Base-by-base conservation (phyloP, 2,888 invertebrate species). In the Diplolepis rosae region DNA sequence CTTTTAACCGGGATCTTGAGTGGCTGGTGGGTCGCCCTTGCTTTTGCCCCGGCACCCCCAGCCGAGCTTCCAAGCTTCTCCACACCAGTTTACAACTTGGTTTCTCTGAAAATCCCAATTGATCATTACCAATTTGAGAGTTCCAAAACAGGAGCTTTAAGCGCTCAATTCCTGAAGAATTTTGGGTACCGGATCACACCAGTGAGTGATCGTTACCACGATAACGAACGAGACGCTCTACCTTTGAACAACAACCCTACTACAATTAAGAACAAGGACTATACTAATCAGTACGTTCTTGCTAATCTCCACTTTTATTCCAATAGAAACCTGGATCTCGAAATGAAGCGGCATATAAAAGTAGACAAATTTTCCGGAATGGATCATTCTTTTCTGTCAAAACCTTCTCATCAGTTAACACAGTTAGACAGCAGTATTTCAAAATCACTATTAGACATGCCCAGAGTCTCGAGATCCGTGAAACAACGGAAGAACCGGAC, bases 21-120 rank as follows among this genome's bases (percentile, higher is more conserved):
- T 83, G 87, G 88, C 86, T 87, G 87, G 84, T 87, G 86, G 84
- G 87, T 86, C 82, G 84, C 84, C 78, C 78, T 85, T 73, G 85
- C 83, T 75, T 79, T 83, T 72, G 82, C 83, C 78, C 81, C 82
- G 77, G 82, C 85, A 81, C 84, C 85, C 80, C 83, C 87, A 82
- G 83, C 83, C 80, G 83, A 82, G 77, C 71, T 68, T 68, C 69
- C 42, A 45, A 11, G 39, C 65, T 42, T 24, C 28, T 30, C 4
- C 1, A 1, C 22, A 3, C 35, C 56, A 15, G 28, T 32, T 18
- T 11, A 35, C 13, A 32, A 32, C 6, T 11, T 22, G 18, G n/a
- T 4, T 2, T 45, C 18, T 1, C 18, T 9, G 9, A 4, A 45
- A 45, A 7, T 15, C 7, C 18, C 18, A 18, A 45, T 9, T 7